A percentile compares a stretch with the other conserved stretches of the same genome.
These are phyloP conservation scores for Andinoacara biseriatus DNA, from an alignment of 2,113 vertebrate species.

Conservation along the genomic window DNA sequence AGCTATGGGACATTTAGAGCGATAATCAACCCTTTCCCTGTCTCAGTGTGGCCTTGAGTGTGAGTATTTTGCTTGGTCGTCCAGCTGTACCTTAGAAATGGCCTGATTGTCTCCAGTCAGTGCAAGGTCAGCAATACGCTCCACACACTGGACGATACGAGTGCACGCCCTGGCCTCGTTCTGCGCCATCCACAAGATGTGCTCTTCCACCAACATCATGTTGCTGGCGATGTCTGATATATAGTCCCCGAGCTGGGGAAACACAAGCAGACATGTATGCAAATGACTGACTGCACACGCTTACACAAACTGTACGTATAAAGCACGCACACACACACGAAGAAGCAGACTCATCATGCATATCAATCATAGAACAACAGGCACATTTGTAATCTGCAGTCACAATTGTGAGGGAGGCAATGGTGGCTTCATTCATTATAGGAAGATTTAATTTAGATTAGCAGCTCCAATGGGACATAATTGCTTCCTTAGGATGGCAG, in stretches of 20 bases:
- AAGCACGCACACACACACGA: background rate
- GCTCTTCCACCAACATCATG: constrained; percentile 90
- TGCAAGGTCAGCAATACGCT: constrained; percentile 83
- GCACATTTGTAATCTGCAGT: constrained; percentile 65
- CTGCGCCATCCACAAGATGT: constrained; percentile 90
- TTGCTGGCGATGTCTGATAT: constrained; percentile 89
- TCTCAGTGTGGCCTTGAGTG: background rate
- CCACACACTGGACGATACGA: constrained; percentile 88
- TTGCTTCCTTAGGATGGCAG: constrained; percentile 66
- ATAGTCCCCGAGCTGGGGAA: constrained; percentile 82
- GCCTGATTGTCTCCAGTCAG: constrained; percentile 77
- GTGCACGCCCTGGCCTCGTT: constrained; percentile 88
- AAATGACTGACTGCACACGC: background rate
- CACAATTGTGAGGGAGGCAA: constrained; percentile 63
- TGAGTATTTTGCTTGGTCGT: background rate
- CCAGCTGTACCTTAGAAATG: constrained; percentile 85
- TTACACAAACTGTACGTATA: background rate
- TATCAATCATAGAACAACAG: constrained; percentile 66
- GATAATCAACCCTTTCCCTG: constrained; percentile 26
- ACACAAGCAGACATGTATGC: constrained; percentile 15
- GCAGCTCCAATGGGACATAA: constrained; percentile 62
- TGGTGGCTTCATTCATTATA: constrained; percentile 73
- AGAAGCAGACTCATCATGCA: constrained; percentile 41
- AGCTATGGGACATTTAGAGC: constrained; percentile 13
- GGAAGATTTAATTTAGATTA: constrained; percentile 82